Evolutionary conservation across 2,113 vertebrate genomes (phyloP), one percentile per base, ranked within the genome.

Genomic region (Triplophysa tibetana): DNA sequence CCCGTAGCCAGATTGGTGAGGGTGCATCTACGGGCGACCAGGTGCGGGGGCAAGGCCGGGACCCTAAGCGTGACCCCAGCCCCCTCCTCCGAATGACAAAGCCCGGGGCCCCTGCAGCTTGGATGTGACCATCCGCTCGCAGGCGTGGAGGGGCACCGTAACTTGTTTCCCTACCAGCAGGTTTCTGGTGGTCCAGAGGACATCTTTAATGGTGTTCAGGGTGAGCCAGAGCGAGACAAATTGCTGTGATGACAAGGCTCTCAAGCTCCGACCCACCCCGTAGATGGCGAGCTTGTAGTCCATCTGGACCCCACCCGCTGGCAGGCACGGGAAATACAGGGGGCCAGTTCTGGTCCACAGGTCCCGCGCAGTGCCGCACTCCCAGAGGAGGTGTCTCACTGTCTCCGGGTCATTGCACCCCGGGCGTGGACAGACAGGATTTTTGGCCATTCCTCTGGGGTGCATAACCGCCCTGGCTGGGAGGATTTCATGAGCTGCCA

Each of bases 101-200:
- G 45, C 5, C 21, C 13, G 43, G 45, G 16, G 5, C 45, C 67
- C 67, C 67, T 50, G 23, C 43, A 69, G 67, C 45, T 0, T 50
- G 1, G 12, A 24, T 26, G 12, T 69, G 0, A 69, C 12, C 21
- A 69, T 45, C 2, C 0, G 3, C 11, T 48, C n/a, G 19, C 19
- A 2, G 1, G 5, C 66, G 0, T 48, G 66, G 66, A 48, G 66
- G 66, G 41, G 66, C 2, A 68, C 68, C 68, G 8, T 54, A 16
- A 70, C 24, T 0, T 17, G 45, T 24, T 79, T 77, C 74, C 74
- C 74, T 74, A 77, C 80, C 80, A 77, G 66, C 80, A 82, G 68
- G 68, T 73, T 78, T 24, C 75, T 17, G 61, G 76, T 45, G n/a
- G 76, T 60, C 76, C 76, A 61, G 68, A 54, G 17, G 19, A 54